phyloP scores from a whole-genome alignment of 2,888 invertebrate species.

The Barypeithes pellucidus region DNA sequence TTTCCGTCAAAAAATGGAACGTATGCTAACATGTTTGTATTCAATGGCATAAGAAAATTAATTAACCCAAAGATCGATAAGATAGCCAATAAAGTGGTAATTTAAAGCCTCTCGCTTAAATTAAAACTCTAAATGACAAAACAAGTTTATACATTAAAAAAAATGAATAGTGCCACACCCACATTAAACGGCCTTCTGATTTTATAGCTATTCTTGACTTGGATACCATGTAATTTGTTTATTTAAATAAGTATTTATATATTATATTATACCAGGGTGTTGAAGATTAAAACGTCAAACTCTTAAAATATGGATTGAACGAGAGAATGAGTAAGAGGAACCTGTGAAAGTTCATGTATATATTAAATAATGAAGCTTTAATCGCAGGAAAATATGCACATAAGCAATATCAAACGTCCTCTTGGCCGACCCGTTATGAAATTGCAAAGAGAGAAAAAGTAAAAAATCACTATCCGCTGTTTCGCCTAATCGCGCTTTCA shows the following conservation, averaged over 20 bases:
- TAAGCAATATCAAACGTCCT: no score
- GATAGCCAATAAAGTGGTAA: constrained; percentile 16
- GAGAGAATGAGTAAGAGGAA: no score
- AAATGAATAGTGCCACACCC: constrained; percentile 31
- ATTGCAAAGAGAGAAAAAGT: no score
- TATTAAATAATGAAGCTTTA: no score
- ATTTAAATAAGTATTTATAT: neutral
- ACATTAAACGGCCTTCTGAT: constrained; percentile 35
- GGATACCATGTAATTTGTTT: constrained; percentile 12
- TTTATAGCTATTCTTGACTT: constrained; percentile 28
- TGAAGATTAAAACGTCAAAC: neutral
- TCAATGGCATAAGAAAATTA: neutral
- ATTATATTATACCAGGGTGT: neutral
- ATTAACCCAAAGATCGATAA: constrained; percentile 9
- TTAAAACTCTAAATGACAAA: constrained; percentile 26
- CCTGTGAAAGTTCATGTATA: no score
- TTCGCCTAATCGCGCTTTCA: no score
- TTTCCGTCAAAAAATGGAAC: no score
- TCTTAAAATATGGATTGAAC: neutral
- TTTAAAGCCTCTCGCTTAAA: constrained; percentile 27
- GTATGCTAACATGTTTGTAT: no score
- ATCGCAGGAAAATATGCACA: no score
- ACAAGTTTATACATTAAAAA: constrained; percentile 22
- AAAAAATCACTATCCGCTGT: no score
- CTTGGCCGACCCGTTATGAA: no score